Percentiles rank a stretch among this genome's conserved stretches.
Conservation (phyloP, 1,140 invertebrate species). For the Leucophenga varia region DNA sequence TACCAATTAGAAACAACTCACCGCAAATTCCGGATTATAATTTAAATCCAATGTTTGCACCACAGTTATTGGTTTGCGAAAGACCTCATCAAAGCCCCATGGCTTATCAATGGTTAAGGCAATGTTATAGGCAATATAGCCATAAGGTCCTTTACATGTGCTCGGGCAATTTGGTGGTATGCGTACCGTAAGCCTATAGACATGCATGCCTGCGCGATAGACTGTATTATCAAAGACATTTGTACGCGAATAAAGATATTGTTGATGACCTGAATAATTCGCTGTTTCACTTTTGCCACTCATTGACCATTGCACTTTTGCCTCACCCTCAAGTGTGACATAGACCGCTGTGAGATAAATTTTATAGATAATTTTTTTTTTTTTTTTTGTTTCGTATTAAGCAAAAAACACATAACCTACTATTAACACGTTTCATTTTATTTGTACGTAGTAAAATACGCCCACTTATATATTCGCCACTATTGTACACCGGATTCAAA, state of each 20-base stretch:
- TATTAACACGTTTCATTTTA: constrained; percentile 50
- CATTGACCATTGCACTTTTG: constrained; percentile 53
- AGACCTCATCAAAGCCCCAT: constrained; percentile 74
- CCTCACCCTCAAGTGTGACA: constrained; percentile 49
- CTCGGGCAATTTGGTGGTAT: constrained; percentile 65
- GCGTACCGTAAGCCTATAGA: constrained; percentile 56
- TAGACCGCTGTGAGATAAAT: constrained; percentile 35
- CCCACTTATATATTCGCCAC: constrained; percentile 49
- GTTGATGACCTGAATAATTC: constrained; percentile 49
- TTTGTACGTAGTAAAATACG: constrained; percentile 45
- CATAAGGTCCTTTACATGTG: constrained; percentile 72
- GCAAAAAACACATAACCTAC: constrained; percentile 31
- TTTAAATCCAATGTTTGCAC: constrained; percentile 74
- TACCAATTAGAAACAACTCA: no score
- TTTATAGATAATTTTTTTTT: neutral
- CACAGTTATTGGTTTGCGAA: constrained; percentile 71
- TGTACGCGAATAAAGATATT: constrained; percentile 48
- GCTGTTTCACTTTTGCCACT: constrained; percentile 50
- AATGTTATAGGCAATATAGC: constrained; percentile 68
- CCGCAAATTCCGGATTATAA: constrained; percentile 56
- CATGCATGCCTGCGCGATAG: constrained; percentile 61
- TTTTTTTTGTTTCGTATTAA: neutral
- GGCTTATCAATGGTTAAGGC: constrained; percentile 71
- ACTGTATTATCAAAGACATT: constrained; percentile 56
- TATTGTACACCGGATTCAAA: constrained; percentile 45